A percentile compares a stretch with the other conserved stretches of the same genome.
phyloP scores from a whole-genome alignment of 2,797 vertebrate species.

The Morelia viridis region DNA sequence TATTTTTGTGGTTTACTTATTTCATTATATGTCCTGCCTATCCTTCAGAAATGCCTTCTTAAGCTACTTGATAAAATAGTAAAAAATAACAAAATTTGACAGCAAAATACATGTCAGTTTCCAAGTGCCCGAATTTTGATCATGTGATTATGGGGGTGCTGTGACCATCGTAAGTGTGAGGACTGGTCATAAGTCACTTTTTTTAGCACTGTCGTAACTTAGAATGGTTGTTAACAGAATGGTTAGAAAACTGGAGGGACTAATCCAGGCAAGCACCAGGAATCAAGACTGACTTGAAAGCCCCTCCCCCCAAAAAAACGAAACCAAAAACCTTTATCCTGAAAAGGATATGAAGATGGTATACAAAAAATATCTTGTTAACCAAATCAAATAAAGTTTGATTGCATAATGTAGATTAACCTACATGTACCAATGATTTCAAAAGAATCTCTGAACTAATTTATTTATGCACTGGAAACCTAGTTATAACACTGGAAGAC shows the following conservation, averaged over 20 bases:
- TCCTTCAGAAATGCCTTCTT: neutral
- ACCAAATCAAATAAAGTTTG: neutral
- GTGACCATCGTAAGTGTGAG: too few species aligned
- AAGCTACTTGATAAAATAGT: neutral
- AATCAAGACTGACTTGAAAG: neutral
- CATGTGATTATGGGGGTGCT: too few species aligned
- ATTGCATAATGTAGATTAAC: neutral
- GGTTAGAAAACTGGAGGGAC: neutral
- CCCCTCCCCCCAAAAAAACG: neutral
- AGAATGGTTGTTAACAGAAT: too few species aligned
- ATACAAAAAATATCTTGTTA: neutral
- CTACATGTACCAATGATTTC: neutral
- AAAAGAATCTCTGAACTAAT: neutral
- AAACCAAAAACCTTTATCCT: neutral
- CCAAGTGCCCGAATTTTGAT: too few species aligned
- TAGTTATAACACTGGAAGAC: neutral
- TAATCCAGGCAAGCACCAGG: neutral
- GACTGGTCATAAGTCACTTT: too few species aligned
- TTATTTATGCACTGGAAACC: neutral
- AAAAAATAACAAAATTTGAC: neutral
- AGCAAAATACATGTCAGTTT: neutral
- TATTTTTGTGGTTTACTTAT: neutral
- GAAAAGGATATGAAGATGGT: neutral
- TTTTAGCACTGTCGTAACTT: too few species aligned
- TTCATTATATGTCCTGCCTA: neutral